These are phyloP conservation scores for Sepioteuthis lessoniana DNA, from an alignment of 2,888 invertebrate species.

Conservation along the genomic window DNA sequence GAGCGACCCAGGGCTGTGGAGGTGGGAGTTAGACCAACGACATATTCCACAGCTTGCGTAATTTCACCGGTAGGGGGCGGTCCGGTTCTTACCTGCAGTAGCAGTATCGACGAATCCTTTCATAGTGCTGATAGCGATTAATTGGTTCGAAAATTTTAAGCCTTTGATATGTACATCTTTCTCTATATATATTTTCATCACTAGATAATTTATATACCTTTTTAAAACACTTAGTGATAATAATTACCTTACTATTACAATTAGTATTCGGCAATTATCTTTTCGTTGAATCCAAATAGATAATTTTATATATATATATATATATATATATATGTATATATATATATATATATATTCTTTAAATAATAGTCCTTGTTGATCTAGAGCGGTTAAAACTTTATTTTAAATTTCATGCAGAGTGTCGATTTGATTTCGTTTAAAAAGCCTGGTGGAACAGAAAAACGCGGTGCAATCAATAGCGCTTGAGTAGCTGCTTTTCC, in stretches of 20 bases:
- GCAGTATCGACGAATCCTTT: conserved; percentile 68
- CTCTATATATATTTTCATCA: conserved; percentile 39
- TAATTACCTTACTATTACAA: neutral
- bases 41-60: conserved; percentile 56
- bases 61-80: conserved; percentile 53
- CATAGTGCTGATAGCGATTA: conserved; percentile 57
- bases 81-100: conserved; percentile 66
- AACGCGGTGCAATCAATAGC: too few species aligned
- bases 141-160: neutral
- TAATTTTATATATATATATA: conserved; percentile 34
- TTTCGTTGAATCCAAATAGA: neutral
- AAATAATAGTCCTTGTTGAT: too few species aligned
- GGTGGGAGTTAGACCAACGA: conserved; percentile 64
- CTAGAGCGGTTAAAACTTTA: too few species aligned
- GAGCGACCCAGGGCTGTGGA: conserved; percentile 62
- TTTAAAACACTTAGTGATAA: neutral
- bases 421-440: too few species aligned
- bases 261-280: neutral
- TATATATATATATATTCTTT: neutral
- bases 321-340: conserved; percentile 41
- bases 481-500: too few species aligned
- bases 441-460: too few species aligned
- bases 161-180: neutral
- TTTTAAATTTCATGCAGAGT: too few species aligned
- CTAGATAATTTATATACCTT: neutral